A percentile compares a stretch with the other conserved stretches of the same genome.
Evolutionary conservation across 2,888 invertebrate genomes (phyloP).

Genomic region (Dinocampus coccinellae): DNA sequence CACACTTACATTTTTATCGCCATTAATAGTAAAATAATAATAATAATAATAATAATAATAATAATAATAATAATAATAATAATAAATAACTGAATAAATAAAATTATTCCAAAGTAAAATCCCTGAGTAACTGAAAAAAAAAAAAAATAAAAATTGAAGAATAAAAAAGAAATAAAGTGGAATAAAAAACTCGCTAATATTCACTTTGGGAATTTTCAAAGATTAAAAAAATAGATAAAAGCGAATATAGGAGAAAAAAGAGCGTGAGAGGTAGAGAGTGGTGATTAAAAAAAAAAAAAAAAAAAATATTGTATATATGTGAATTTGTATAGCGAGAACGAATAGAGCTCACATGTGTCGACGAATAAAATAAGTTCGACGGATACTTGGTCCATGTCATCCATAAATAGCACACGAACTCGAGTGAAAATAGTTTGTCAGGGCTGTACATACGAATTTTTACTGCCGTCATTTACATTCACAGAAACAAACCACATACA

Average conservation of each 20-base stretch:
- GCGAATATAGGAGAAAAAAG: background rate
- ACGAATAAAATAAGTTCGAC: conserved; percentile 54
- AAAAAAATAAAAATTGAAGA: background rate
- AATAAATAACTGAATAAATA: background rate
- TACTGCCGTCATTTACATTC: conserved; percentile 43
- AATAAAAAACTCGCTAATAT: background rate
- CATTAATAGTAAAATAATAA: too few species aligned
- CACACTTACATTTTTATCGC: too few species aligned
- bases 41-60: too few species aligned
- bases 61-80: too few species aligned
- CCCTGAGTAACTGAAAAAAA: background rate
- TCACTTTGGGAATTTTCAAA: background rate
- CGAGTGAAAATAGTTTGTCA: conserved; percentile 62
- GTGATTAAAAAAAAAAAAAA: too few species aligned
- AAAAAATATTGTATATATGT: background rate
- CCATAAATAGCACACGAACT: conserved; percentile 60
- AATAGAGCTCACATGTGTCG: conserved; percentile 10
- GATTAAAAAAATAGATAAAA: background rate
- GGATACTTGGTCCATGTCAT: conserved; percentile 43
- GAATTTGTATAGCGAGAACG: background rate
- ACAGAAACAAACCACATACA: background rate
- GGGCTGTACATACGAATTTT: conserved; percentile 56
- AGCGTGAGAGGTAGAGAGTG: background rate
- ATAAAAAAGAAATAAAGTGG: background rate
- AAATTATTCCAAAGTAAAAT: background rate